These are phyloP conservation scores for Planococcus citri DNA, from an alignment of 1,140 invertebrate species.

Conservation along the genomic window DNA sequence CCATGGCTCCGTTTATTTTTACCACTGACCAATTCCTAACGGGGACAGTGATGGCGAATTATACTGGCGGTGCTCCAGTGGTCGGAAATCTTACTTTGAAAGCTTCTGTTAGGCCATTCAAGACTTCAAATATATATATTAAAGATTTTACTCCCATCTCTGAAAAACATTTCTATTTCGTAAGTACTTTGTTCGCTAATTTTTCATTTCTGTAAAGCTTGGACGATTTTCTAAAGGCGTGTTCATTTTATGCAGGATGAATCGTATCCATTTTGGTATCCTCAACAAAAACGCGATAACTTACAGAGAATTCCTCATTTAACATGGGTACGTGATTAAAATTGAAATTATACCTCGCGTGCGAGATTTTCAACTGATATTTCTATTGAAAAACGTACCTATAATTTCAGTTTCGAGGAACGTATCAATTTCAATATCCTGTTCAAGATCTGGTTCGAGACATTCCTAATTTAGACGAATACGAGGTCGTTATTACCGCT, in stretches of 20 bases:
- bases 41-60: slow-evolving; percentile 84
- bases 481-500: slow-evolving; percentile 75
- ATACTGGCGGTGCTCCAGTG: slow-evolving; percentile 73
- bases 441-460: slow-evolving; percentile 60
- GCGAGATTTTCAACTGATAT: too few species aligned
- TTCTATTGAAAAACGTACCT: too few species aligned
- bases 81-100: slow-evolving; percentile 72
- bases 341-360: too few species aligned
- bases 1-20: slow-evolving; percentile 86
- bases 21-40: slow-evolving; percentile 67
- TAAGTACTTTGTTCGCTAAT: slow-evolving; percentile 35
- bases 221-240: neutral
- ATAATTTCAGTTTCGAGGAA: slow-evolving; percentile 66
- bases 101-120: slow-evolving; percentile 58
- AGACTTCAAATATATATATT: slow-evolving; percentile 31
- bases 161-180: slow-evolving; percentile 61
- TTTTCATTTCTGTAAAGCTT: too few species aligned
- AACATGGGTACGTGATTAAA: slow-evolving; percentile 47
- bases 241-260: slow-evolving; percentile 42
- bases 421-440: slow-evolving; percentile 70
- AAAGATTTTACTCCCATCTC: slow-evolving; percentile 43
- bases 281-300: slow-evolving; percentile 18
- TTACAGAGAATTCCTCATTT: slow-evolving; percentile 42
- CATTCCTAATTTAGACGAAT: slow-evolving; percentile 52
- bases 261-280: slow-evolving; percentile 62